Percentiles rank a stretch among this genome's conserved stretches.
phyloP scores from a whole-genome alignment of 2,113 vertebrate genomes.

The Pagrus major region DNA sequence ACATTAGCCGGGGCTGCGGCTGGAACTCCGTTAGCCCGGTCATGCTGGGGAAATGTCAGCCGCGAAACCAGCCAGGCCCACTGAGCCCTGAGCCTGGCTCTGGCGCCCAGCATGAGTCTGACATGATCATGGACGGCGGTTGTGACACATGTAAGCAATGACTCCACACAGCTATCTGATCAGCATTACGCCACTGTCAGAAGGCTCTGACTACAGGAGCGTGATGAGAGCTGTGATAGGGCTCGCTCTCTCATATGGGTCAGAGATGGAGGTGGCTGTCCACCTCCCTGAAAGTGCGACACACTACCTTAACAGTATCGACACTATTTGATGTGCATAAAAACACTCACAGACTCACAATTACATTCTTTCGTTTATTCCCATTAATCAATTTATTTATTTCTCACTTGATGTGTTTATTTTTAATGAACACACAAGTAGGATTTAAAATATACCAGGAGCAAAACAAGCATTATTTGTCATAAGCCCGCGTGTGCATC shows the following conservation, averaged over 20 bases:
- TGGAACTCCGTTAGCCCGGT: constrained; percentile 55
- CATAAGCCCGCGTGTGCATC: constrained; percentile 78
- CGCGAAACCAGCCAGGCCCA: constrained; percentile 73
- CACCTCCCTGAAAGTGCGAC: constrained; percentile 35
- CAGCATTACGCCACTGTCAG: constrained; percentile 82
- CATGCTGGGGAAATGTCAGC: constrained; percentile 85
- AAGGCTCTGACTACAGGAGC: constrained; percentile 65
- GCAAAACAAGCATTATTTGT: constrained; percentile 80
- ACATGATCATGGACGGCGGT: constrained; percentile 77
- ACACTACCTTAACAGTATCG: background rate
- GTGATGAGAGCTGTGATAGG: constrained; percentile 78
- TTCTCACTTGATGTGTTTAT: constrained; percentile 63
- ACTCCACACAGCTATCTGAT: constrained; percentile 85
- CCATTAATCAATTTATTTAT: constrained; percentile 39
- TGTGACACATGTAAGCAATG: constrained; percentile 83
- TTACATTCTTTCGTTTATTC: constrained; percentile 34
- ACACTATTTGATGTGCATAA: background rate
- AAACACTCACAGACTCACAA: background rate
- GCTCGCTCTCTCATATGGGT: constrained; percentile 59
- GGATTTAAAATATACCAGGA: constrained; percentile 69
- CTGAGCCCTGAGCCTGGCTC: constrained; percentile 72
- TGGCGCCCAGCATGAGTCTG: constrained; percentile 76
- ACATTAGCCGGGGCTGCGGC: constrained; percentile 52
- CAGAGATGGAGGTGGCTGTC: constrained; percentile 53
- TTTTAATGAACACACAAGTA: constrained; percentile 73